Percentiles rank a stretch among this genome's conserved stretches.
These are phyloP conservation scores for Alouatta palliata DNA, from an alignment of 2,113 vertebrate species.

Conservation along the genomic window DNA sequence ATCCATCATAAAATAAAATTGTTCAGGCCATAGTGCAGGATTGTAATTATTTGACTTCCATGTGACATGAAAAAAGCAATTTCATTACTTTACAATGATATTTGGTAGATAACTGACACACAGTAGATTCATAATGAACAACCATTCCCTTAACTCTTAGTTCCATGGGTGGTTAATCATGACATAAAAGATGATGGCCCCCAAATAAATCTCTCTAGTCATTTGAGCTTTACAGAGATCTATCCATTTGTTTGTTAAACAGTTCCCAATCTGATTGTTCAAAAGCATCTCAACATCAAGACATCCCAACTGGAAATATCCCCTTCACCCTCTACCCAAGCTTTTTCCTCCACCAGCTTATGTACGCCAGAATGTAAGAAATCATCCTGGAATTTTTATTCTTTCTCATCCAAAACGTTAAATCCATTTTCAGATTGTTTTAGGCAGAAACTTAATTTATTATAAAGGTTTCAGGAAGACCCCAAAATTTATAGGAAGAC, in stretches of 20 bases:
- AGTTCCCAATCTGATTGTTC: neutral
- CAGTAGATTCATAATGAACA: neutral
- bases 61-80: neutral
- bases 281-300: neutral
- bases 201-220: neutral
- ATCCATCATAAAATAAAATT: neutral
- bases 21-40: neutral
- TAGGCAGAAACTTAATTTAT: neutral
- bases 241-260: neutral
- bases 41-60: neutral
- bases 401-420: neutral
- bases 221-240: neutral
- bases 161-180: neutral
- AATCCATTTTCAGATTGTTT: neutral
- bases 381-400: neutral
- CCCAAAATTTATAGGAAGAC: neutral
- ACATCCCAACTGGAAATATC: neutral
- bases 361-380: neutral
- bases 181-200: neutral
- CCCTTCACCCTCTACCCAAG: fast-evolving
- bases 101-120: neutral
- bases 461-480: neutral
- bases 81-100: neutral
- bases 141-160: neutral
- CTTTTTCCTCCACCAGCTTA: neutral